These are phyloP conservation scores for Zygothrica quintamaculata DNA, from an alignment of 2,888 invertebrate genomes.

Conservation along the genomic window DNA sequence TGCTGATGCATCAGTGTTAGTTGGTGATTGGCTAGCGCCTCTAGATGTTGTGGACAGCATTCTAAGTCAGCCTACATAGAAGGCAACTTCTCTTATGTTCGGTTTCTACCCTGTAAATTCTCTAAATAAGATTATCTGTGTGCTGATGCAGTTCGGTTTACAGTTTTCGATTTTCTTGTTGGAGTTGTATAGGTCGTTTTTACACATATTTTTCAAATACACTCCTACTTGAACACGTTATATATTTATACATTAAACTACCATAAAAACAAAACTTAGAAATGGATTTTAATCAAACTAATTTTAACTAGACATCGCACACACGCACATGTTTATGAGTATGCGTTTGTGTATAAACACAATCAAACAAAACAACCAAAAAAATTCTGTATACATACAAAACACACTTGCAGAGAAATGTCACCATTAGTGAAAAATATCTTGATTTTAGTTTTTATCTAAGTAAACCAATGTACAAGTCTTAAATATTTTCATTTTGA, in stretches of 20 bases:
- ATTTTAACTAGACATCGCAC: neutral
- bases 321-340: neutral
- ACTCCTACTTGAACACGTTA: neutral
- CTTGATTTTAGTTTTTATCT: neutral
- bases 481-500: neutral
- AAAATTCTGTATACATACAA: conserved; percentile 59
- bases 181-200: neutral
- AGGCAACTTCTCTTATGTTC: conserved; percentile 13
- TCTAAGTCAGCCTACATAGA: conserved; percentile 40
- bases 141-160: neutral
- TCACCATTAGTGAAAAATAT: conserved; percentile 35
- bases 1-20: conserved; percentile 36
- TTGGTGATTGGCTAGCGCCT: conserved; percentile 51
- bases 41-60: conserved; percentile 63
- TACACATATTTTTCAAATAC: neutral
- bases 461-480: neutral
- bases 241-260: neutral
- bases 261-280: neutral
- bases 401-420: conserved; percentile 19
- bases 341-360: conserved; percentile 39
- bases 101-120: neutral
- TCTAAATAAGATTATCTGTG: neutral
- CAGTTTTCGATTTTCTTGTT: conserved; percentile 1
- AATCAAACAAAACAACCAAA: conserved; percentile 52
- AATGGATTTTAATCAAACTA: neutral